A percentile compares a stretch with the other conserved stretches of the same genome.
Conservation (phyloP, 2,113 vertebrate genomes). For the Clupea harengus region DNA sequence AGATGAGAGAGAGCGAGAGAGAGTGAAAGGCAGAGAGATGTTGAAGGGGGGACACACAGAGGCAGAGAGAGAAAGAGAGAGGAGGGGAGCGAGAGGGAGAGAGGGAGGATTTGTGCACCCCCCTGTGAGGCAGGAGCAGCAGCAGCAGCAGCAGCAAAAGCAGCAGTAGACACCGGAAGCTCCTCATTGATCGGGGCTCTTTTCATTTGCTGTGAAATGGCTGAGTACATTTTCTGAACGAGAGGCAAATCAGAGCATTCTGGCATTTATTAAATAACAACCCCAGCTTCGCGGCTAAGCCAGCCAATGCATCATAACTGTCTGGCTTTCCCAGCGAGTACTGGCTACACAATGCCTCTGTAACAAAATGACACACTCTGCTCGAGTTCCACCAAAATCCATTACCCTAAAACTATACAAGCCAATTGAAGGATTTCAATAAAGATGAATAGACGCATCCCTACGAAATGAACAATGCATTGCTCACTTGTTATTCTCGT, state of each 20-base stretch:
- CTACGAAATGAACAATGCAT: background rate
- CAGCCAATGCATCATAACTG: slow-evolving; percentile 32
- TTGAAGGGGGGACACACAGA: background rate
- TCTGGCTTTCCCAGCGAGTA: slow-evolving; percentile 15
- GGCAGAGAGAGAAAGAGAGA: background rate
- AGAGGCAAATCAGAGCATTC: slow-evolving; percentile 30
- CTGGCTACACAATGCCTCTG: slow-evolving; percentile 35
- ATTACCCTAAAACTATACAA: background rate
- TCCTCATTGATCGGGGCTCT: slow-evolving; percentile 32
- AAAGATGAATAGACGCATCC: slow-evolving; percentile 7
- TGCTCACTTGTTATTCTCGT: background rate
- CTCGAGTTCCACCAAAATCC: slow-evolving; percentile 35
- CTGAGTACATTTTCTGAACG: slow-evolving; percentile 28
- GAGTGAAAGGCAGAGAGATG: background rate
- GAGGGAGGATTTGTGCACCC: background rate
- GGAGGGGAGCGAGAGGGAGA: background rate
- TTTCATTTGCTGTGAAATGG: slow-evolving; percentile 29
- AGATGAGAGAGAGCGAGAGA: background rate
- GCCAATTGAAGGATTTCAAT: background rate
- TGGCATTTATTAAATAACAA: slow-evolving; percentile 35
- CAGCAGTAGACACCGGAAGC: slow-evolving; percentile 26
- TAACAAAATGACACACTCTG: slow-evolving; percentile 37
- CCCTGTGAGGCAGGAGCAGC: slow-evolving; percentile 12
- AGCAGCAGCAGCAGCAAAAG: background rate
- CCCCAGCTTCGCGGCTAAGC: slow-evolving; percentile 9